phyloP scores from a whole-genome alignment of 2,113 vertebrate species.

The Tamias sibiricus region DNA sequence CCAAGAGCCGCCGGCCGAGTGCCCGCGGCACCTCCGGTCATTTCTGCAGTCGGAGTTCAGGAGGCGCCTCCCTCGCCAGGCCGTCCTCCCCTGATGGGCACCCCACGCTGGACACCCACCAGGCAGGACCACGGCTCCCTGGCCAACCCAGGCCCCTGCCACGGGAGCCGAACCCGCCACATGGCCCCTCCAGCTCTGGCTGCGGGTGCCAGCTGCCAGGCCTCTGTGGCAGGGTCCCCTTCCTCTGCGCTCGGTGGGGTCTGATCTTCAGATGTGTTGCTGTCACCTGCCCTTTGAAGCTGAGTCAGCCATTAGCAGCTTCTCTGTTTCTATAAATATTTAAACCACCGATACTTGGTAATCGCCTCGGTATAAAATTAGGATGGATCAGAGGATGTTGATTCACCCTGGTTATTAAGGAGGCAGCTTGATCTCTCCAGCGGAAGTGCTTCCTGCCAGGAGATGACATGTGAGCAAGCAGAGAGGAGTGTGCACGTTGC shows the following conservation, averaged over 20 bases:
- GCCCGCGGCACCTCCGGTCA: too few species aligned
- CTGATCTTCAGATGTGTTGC: background rate
- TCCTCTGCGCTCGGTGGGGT: background rate
- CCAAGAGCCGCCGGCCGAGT: rapidly evolving
- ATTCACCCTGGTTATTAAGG: slow-evolving; percentile 58
- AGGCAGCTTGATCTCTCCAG: background rate
- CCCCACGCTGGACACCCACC: rapidly evolving
- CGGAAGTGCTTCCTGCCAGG: rapidly evolving
- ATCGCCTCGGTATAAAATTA: slow-evolving; percentile 76
- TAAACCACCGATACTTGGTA: slow-evolving; percentile 51
- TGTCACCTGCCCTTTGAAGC: background rate
- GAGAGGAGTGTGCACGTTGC: rapidly evolving
- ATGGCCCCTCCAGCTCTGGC: rapidly evolving
- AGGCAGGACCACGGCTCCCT: rapidly evolving
- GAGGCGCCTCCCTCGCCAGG: rapidly evolving
- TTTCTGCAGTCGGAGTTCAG: too few species aligned
- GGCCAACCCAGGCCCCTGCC: rapidly evolving
- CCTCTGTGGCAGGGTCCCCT: too few species aligned
- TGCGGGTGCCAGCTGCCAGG: rapidly evolving
- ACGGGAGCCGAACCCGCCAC: rapidly evolving
- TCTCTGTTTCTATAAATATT: slow-evolving; percentile 72
- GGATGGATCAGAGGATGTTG: slow-evolving; percentile 55
- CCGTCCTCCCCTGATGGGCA: rapidly evolving
- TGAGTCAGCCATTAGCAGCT: background rate
- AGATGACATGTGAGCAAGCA: background rate